Conservation (phyloP, 1,140 invertebrate genomes). For the Hermetia illucens region DNA sequence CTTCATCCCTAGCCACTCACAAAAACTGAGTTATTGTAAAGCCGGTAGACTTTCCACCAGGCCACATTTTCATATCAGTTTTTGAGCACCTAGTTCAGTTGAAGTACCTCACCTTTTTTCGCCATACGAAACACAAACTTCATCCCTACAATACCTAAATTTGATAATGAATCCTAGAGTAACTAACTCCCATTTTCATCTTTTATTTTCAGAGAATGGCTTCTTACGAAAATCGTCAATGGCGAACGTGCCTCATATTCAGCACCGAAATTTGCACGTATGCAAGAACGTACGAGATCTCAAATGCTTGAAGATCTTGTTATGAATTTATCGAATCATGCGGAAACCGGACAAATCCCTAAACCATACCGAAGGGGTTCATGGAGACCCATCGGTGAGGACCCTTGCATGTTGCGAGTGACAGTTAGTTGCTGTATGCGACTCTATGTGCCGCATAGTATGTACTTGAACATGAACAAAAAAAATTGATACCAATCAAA, state of each 20-base stretch:
- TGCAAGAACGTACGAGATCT: slow-evolving; percentile 80
- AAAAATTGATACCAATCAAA: no score
- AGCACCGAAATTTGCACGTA: slow-evolving; percentile 89
- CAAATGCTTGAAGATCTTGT: slow-evolving; percentile 93
- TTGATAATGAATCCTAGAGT: no score
- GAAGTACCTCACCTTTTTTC: no score
- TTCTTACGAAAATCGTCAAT: slow-evolving; percentile 94
- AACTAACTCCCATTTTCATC: not conserved
- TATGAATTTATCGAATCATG: slow-evolving; percentile 84
- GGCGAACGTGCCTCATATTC: slow-evolving; percentile 93
- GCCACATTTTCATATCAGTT: no score
- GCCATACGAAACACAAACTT: no score
- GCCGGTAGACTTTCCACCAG: no score
- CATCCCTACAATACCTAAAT: no score
- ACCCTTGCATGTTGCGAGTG: slow-evolving; percentile 20
- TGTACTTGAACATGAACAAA: slow-evolving; percentile 12
- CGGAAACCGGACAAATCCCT: slow-evolving; percentile 87
- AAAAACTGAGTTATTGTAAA: no score
- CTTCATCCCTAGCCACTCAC: no score
- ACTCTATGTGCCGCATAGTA: slow-evolving; percentile 29
- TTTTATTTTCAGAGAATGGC: slow-evolving; percentile 66
- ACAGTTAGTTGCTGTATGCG: slow-evolving; percentile 25
- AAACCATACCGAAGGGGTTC: slow-evolving; percentile 83
- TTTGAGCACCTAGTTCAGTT: no score
- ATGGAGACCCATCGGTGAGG: slow-evolving; percentile 73